These are phyloP conservation scores for Danionella dracula DNA, from an alignment of 2,797 vertebrate species.

Conservation along the genomic window DNA sequence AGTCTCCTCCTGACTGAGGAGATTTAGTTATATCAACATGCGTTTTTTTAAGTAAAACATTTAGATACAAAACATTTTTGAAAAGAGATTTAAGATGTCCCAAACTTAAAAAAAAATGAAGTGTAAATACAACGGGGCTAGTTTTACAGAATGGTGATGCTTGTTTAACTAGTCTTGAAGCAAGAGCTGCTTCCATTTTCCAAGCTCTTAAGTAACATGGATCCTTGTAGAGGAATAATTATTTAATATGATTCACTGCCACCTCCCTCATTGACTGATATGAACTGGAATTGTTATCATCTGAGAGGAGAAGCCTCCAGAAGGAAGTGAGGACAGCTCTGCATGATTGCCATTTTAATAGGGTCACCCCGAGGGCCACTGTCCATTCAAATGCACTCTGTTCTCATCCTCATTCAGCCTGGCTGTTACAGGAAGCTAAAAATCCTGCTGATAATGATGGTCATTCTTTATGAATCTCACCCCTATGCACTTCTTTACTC, in stretches of 20 bases:
- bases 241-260: background rate
- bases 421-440: conserved; percentile 5
- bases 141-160: background rate
- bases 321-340: conserved; percentile 5
- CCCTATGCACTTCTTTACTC: background rate
- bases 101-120: no score
- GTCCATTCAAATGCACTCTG: conserved; percentile 12
- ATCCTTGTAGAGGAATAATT: background rate
- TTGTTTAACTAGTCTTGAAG: background rate
- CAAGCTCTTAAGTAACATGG: conserved; percentile 7
- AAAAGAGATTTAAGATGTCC: no score
- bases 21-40: no score
- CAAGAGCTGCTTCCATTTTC: background rate
- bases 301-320: background rate
- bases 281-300: conserved; percentile 4
- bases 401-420: conserved; percentile 1
- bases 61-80: no score
- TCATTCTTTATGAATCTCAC: background rate
- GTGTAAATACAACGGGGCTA: no score
- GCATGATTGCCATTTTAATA: conserved; percentile 27
- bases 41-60: no score
- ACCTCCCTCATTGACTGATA: background rate
- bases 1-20: no score
- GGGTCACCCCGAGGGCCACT: conserved; percentile 15
- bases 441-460: background rate